Evolutionary conservation across 2,113 vertebrate species (phyloP), one percentile per base, ranked within the genome.

Genomic region (Tachuris rubrigastra): DNA sequence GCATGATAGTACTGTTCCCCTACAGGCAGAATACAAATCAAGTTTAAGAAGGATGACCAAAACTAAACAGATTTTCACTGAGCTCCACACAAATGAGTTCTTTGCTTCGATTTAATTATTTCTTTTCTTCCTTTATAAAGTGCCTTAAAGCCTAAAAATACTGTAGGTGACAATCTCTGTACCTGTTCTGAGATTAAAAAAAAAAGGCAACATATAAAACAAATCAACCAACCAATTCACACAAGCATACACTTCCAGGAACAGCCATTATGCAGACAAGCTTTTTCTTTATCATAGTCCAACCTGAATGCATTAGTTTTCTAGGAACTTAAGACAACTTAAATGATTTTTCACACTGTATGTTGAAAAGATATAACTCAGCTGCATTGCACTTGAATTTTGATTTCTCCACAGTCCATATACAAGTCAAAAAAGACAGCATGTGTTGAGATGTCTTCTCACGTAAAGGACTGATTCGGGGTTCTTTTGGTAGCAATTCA

Each of bases 21-120:
- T 85, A 50, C 53, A 94, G 85, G 77, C 77, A 83, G 75, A 85
- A 69, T 23, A 77, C 37, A 94, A 93, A 94, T 86, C 42, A 86
- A 68, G 24, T 86, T 84, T 90, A 88, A 94, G 35, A 9, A 88
- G 35, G 41, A 93, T 77, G 44, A 93, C 56, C 55, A 90, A 88
- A 90, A 66, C 5, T 2, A 82, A 79, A 91, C 2, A 69, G n/a
- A 85, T 84, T 88, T 90, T 90, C 75, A 93, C 59, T 33, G 44
- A 88, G 44, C 6, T 55, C 27, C 71, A 86, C 73, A 68, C 42
- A 88, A 91, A 86, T 41, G 0, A 90, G 39, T 52, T 71, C 11
- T 41, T 6, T 75, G 59, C 35, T 93, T 63, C 55, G 47, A 65
- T 59, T 80, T 75, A 30, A 90, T 77, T 88, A 84, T 85, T 83